phyloP scores from a whole-genome alignment of 2,113 vertebrate species.

The Pedionomus torquatus region DNA sequence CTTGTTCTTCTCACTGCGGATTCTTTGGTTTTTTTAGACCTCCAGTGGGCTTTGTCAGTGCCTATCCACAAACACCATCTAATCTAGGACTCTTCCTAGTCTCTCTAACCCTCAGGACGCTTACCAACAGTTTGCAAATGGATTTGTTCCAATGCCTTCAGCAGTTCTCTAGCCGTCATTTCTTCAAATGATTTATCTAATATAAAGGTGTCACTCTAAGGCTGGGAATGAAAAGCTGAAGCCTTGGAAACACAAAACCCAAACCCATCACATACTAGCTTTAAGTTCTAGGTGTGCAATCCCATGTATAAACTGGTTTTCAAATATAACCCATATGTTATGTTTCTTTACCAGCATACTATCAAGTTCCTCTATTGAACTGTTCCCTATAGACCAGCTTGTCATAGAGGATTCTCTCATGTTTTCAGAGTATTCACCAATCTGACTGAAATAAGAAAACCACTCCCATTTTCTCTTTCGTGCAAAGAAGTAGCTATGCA shows the following conservation, averaged over 20 bases:
- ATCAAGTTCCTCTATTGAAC: not conserved
- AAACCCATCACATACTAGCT: not conserved
- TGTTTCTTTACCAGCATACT: not conserved
- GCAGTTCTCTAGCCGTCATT: not conserved
- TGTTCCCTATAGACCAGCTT: not conserved
- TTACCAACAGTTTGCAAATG: not conserved
- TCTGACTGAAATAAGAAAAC: not conserved
- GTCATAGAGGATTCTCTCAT: not conserved
- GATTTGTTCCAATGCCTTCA: not conserved
- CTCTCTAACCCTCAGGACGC: not conserved
- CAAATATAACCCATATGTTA: not conserved
- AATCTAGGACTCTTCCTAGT: not conserved
- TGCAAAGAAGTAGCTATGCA: not conserved
- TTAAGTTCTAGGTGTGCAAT: not conserved
- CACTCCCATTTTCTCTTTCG: not conserved
- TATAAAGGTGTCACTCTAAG: not conserved
- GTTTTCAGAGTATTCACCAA: not conserved
- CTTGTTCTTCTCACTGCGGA: not conserved
- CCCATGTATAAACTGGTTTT: not conserved
- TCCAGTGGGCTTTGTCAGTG: not conserved
- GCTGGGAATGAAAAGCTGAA: not conserved
- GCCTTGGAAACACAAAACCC: not conserved
- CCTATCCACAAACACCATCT: not conserved
- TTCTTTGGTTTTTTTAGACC: not conserved
- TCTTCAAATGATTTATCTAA: not conserved